These are phyloP conservation scores for Plagodis dolabraria DNA, from an alignment of 2,888 invertebrate species.

Conservation along the genomic window DNA sequence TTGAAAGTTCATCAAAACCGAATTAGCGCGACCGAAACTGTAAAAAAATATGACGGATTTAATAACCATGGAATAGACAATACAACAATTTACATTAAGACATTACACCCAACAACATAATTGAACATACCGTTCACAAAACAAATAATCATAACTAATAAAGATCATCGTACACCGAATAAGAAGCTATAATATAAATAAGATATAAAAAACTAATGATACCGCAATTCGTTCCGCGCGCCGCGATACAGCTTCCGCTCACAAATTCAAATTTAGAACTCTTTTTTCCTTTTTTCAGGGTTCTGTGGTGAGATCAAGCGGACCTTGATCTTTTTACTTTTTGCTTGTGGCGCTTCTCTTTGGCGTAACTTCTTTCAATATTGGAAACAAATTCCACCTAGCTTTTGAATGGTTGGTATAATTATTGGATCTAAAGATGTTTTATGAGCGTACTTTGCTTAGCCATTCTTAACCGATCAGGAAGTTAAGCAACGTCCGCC, in stretches of 20 bases:
- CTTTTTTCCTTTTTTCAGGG: slow-evolving; percentile 36
- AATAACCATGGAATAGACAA: not conserved
- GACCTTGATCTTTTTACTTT: slow-evolving; percentile 13
- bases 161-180: slow-evolving; percentile 34
- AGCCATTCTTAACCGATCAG: too few relatives aligned
- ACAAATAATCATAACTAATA: slow-evolving; percentile 41
- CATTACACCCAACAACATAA: slow-evolving; percentile 28
- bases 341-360: slow-evolving; percentile 13
- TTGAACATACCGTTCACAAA: slow-evolving; percentile 27
- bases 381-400: slow-evolving; percentile 11
- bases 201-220: slow-evolving; percentile 68
- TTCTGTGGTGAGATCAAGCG: slow-evolving; percentile 29
- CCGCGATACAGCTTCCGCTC: slow-evolving; percentile 73
- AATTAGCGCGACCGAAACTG: too few relatives aligned
- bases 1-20: too few relatives aligned
- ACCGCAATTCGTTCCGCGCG: slow-evolving; percentile 76
- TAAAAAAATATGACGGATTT: too few relatives aligned
- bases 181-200: slow-evolving; percentile 42
- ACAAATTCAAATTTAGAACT: slow-evolving; percentile 68
- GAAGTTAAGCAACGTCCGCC: too few relatives aligned
- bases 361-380: not conserved
- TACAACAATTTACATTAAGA: slow-evolving; percentile 4
- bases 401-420: not conserved
- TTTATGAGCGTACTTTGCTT: too few relatives aligned
- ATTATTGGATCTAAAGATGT: too few relatives aligned